Conservation (phyloP, 2,113 vertebrate genomes). For the Rhodinocichla rosea region DNA sequence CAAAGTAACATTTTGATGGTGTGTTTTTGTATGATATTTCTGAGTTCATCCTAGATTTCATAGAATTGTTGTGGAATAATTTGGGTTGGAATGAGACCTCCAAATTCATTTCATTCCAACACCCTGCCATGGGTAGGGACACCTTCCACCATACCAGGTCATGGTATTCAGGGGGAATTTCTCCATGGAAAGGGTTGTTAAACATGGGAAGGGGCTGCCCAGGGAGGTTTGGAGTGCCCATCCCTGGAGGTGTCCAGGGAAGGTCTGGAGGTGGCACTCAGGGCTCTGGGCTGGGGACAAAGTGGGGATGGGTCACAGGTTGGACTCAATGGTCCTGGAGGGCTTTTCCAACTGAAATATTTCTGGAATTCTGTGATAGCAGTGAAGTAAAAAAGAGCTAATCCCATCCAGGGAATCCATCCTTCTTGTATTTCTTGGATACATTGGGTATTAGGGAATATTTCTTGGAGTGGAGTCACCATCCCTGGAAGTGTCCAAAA, state of each 20-base stretch:
- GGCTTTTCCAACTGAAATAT: not conserved
- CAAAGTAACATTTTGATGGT: not conserved
- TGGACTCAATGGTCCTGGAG: not conserved
- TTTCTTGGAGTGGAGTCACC: not conserved
- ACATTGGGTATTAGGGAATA: not conserved
- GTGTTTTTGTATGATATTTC: accelerated
- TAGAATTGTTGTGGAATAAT: not conserved
- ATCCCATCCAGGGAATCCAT: not conserved
- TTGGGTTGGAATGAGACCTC: not conserved
- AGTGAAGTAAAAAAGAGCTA: not conserved
- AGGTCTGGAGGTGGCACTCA: accelerated
- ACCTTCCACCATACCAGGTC: not conserved
- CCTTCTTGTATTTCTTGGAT: not conserved
- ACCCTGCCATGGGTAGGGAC: not conserved
- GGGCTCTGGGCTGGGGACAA: not conserved
- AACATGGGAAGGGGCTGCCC: not conserved
- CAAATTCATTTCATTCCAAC: not conserved
- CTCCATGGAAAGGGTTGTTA: not conserved
- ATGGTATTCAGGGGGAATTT: not conserved
- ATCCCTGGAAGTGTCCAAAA: not conserved
- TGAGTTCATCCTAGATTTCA: not conserved
- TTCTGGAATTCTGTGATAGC: not conserved
- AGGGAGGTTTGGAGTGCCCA: not conserved
- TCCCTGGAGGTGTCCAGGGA: not conserved
- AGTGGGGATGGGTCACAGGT: accelerated